Evolutionary conservation across 2,797 vertebrate species (phyloP).

Genomic region (Bufotes viridis): DNA sequence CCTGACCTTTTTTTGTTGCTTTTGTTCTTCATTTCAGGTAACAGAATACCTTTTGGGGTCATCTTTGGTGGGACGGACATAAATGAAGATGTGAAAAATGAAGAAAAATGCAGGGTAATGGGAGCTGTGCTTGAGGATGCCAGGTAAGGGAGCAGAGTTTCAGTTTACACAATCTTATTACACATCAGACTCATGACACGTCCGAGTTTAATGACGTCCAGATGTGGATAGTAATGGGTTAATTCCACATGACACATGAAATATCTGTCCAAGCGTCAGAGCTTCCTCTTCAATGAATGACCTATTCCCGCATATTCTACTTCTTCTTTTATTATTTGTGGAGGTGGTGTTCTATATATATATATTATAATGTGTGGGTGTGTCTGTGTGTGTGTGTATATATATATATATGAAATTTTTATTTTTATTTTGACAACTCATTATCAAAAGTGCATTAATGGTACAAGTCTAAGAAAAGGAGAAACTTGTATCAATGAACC

Average conservation of each 20-base stretch:
- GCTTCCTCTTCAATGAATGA: constrained; percentile 29
- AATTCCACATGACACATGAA: constrained; percentile 9
- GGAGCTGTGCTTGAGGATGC: constrained; percentile 85
- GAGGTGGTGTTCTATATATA: neutral
- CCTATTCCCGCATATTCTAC: neutral
- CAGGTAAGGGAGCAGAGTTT: constrained; percentile 75
- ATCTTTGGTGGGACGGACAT: constrained; percentile 96
- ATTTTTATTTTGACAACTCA: neutral
- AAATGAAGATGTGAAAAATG: constrained; percentile 90
- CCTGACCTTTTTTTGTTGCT: neutral
- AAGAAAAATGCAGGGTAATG: constrained; percentile 85
- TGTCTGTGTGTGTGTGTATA: too few species aligned
- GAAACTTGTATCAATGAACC: neutral
- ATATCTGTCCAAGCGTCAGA: neutral
- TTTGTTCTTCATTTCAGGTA: constrained; percentile 72
- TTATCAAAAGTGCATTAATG: neutral
- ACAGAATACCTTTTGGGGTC: constrained; percentile 84
- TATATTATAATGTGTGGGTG: too few species aligned
- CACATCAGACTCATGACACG: neutral
- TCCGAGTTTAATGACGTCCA: neutral
- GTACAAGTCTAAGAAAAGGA: neutral
- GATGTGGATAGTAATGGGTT: neutral
- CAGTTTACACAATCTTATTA: neutral
- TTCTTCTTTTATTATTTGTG: constrained; percentile 31
- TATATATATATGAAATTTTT: too few species aligned